Percentiles rank a stretch among this genome's conserved stretches.
Evolutionary conservation across 1,140 invertebrate genomes (phyloP).

Genomic region (Tachypleus tridentatus): DNA sequence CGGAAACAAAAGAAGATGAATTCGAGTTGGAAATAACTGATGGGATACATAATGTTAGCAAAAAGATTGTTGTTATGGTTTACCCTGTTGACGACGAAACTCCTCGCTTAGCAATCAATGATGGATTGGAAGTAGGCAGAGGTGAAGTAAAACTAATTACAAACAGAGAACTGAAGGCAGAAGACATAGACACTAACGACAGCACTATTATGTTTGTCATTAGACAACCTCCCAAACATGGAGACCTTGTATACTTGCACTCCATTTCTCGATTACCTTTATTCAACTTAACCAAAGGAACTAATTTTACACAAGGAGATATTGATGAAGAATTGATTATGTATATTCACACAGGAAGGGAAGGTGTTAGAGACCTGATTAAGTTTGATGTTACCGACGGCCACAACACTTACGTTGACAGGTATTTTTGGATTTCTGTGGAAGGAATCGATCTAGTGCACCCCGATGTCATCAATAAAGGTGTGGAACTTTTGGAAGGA

Average conservation of each 20-base stretch:
- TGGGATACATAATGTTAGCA: conserved; percentile 31
- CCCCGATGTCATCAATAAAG: conserved; percentile 32
- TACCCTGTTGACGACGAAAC: conserved; percentile 37
- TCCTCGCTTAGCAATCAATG: conserved; percentile 33
- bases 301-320: conserved; percentile 36
- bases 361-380: conserved; percentile 33
- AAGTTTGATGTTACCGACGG: conserved; percentile 38
- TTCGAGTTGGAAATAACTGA: conserved; percentile 34
- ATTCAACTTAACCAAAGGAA: conserved; percentile 30
- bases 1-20: conserved; percentile 32
- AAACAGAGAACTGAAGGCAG: conserved; percentile 31
- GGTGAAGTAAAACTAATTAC: conserved; percentile 32
- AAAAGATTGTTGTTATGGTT: conserved; percentile 31
- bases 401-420: conserved; percentile 33
- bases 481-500: conserved; percentile 34
- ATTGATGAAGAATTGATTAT: conserved; percentile 30
- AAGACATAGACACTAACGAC: conserved; percentile 34
- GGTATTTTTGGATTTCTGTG: conserved; percentile 35
- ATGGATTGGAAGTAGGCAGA: conserved; percentile 33
- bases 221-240: conserved; percentile 30
- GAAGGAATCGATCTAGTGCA: conserved; percentile 33
- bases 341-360: conserved; percentile 33
- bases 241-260: conserved; percentile 25
- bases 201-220: conserved; percentile 31
- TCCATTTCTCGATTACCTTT: conserved; percentile 20